These are phyloP conservation scores for Xestia sexstrigata DNA, from an alignment of 2,888 invertebrate species.

Conservation along the genomic window DNA sequence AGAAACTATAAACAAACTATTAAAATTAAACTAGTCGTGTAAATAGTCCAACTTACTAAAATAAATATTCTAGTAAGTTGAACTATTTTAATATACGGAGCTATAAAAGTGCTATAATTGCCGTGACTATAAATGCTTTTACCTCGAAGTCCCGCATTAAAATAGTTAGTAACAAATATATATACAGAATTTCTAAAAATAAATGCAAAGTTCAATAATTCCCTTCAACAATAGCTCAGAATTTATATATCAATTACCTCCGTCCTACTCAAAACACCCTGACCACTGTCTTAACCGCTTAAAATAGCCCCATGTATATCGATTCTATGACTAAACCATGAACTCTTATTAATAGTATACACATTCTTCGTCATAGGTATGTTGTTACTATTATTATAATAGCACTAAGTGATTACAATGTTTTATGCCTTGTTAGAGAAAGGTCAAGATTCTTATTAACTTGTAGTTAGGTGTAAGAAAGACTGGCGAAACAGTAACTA, in stretches of 20 bases:
- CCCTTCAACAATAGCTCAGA: conserved; percentile 16
- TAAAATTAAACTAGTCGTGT: background rate
- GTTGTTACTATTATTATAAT: background rate
- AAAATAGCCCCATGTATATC: conserved; percentile 44
- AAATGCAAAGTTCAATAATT: conserved; percentile 19
- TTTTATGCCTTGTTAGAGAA: background rate
- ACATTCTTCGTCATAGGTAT: conserved; percentile 16
- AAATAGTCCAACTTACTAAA: too few species aligned
- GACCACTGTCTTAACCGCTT: conserved; percentile 14
- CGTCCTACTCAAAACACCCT: conserved; percentile 15
- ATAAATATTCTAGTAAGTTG: background rate
- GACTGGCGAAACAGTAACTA: background rate
- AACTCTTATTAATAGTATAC: conserved; percentile 43
- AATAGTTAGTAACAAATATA: background rate
- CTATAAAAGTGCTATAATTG: background rate
- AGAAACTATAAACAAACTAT: background rate
- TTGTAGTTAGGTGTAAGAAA: background rate
- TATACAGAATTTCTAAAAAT: conserved; percentile 5
- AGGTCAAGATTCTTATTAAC: conserved; percentile 25
- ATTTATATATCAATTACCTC: conserved; percentile 29
- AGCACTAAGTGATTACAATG: conserved; percentile 16
- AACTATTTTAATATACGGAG: background rate
- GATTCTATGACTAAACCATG: conserved; percentile 30
- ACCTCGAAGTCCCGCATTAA: background rate
- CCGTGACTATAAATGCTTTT: background rate